Conservation (phyloP, 2,113 vertebrate genomes). For the Grammomys dolichurus region DNA sequence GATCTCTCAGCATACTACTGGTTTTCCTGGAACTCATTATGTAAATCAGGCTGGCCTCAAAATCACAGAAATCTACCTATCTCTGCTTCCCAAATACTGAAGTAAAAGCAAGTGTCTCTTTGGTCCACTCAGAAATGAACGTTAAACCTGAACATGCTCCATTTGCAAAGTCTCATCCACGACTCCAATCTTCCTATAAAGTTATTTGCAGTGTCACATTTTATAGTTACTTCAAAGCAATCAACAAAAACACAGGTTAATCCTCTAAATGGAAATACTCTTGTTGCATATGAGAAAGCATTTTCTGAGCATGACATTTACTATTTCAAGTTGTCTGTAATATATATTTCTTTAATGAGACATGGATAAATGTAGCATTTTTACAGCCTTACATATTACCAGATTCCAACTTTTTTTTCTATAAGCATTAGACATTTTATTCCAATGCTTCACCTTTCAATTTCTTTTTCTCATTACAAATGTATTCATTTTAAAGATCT, state of each 20-base stretch:
- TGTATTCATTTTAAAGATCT: slow-evolving; percentile 78
- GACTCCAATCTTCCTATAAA: background rate
- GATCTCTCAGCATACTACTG: background rate
- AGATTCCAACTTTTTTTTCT: slow-evolving; percentile 48
- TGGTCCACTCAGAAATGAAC: background rate
- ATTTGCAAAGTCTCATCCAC: background rate
- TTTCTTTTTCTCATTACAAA: slow-evolving; percentile 78
- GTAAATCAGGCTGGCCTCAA: background rate
- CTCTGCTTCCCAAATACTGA: background rate
- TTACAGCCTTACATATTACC: slow-evolving; percentile 41
- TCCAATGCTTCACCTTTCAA: slow-evolving; percentile 66
- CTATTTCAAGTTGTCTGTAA: slow-evolving; percentile 10
- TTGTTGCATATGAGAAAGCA: background rate
- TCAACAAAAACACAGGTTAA: background rate
- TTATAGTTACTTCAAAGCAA: background rate
- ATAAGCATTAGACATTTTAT: slow-evolving; percentile 48
- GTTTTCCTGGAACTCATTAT: background rate
- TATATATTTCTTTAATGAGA: slow-evolving; percentile 19
- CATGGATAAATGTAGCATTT: slow-evolving; percentile 52
- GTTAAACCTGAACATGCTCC: background rate
- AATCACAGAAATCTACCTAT: background rate
- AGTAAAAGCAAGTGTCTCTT: background rate
- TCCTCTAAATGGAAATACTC: background rate
- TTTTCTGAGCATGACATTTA: background rate
- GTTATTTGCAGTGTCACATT: background rate